Percentiles rank a stretch among this genome's conserved stretches.
These are phyloP conservation scores for Phrynocephalus versicolor DNA, from an alignment of 2,113 vertebrate genomes.

Conservation along the genomic window DNA sequence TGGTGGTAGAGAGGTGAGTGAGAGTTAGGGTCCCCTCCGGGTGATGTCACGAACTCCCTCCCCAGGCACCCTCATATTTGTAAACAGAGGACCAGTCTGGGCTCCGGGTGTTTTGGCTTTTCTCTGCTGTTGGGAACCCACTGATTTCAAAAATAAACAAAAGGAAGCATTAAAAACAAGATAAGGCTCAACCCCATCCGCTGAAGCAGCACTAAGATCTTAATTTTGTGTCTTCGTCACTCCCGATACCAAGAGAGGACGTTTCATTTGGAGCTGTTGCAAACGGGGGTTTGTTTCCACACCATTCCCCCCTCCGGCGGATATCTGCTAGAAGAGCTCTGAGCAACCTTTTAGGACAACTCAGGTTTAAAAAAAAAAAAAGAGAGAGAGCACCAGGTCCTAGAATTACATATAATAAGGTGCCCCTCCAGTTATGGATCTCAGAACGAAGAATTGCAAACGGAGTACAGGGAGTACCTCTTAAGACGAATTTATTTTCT, in stretches of 20 bases:
- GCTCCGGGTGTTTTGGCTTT: background rate
- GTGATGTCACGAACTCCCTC: slow-evolving; percentile 49
- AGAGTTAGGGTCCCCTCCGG: slow-evolving; percentile 44
- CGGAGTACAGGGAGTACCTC: no score
- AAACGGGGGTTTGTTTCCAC: background rate
- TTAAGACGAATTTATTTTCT: no score
- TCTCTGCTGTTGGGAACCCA: background rate
- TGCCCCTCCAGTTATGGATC: no score
- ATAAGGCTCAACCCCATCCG: background rate
- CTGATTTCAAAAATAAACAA: background rate
- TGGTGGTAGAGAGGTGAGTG: background rate
- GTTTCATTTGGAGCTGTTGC: no score
- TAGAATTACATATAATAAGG: no score
- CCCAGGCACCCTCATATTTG: slow-evolving; percentile 29
- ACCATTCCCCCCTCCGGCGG: no score
- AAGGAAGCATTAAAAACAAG: background rate
- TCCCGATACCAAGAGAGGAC: background rate
- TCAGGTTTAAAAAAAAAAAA: no score
- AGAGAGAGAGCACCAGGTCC: no score
- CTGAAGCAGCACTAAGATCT: background rate
- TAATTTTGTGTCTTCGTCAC: background rate
- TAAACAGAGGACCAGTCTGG: slow-evolving; percentile 40
- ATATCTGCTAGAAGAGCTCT: background rate
- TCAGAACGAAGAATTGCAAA: no score
- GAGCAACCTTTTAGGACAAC: background rate